phyloP scores from a whole-genome alignment of 1,140 invertebrate species.

The Leptinotarsa lineolata region DNA sequence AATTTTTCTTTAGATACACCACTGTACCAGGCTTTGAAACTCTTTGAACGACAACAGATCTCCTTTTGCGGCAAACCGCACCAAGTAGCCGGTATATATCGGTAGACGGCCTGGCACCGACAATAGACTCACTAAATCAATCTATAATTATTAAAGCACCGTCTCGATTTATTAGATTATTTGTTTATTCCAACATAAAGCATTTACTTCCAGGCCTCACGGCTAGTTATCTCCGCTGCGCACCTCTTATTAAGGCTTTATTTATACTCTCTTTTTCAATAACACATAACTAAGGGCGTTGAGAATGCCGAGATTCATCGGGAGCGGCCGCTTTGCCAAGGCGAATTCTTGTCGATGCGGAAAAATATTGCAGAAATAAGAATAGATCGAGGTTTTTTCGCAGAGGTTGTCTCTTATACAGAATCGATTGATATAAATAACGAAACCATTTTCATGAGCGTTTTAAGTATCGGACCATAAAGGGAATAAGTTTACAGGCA shows the following conservation, averaged over 20 bases:
- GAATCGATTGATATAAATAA: too few species aligned
- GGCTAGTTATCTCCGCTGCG: slow-evolving; percentile 21
- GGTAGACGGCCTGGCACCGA: slow-evolving; percentile 46
- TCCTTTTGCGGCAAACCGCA: slow-evolving; percentile 41
- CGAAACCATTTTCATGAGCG: too few species aligned
- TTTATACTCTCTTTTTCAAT: slow-evolving; percentile 26
- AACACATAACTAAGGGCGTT: slow-evolving; percentile 21
- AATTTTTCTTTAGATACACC: background rate
- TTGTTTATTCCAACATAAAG: slow-evolving; percentile 37
- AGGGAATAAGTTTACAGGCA: too few species aligned
- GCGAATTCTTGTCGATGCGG: slow-evolving; percentile 2
- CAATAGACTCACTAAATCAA: slow-evolving; percentile 46
- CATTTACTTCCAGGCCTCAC: slow-evolving; percentile 6
- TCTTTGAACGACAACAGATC: slow-evolving; percentile 15
- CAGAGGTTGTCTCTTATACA: background rate
- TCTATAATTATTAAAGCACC: slow-evolving; percentile 39
- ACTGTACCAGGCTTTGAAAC: background rate
- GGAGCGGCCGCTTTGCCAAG: background rate
- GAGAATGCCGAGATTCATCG: slow-evolving; percentile 7
- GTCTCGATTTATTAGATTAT: slow-evolving; percentile 39
- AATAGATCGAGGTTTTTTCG: slow-evolving; percentile 2
- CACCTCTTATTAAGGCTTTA: slow-evolving; percentile 29
- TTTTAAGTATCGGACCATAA: too few species aligned
- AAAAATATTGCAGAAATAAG: slow-evolving; percentile 11
- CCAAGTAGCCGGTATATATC: slow-evolving; percentile 8